Base-by-base conservation (phyloP, 2,888 invertebrate species). In the Tuta absoluta region DNA sequence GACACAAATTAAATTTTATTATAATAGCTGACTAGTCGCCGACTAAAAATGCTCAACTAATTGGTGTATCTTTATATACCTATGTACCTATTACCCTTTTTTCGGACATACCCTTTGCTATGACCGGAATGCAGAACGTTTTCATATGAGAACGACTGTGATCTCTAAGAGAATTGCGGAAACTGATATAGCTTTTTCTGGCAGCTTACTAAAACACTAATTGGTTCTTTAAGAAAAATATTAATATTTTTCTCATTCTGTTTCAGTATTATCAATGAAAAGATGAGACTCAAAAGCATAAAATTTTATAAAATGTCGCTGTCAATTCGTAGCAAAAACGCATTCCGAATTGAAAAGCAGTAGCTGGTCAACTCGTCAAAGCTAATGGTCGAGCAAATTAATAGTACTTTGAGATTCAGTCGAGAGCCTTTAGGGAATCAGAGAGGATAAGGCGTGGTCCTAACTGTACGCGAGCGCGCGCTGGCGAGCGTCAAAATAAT, bases 91-190 rank as follows among this genome's bases (percentile, higher is more conserved):
- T n/a, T n/a, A n/a, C 69, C 72, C 77, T 10, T 33, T 8, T 24
- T 80, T 78, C 79, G 82, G 77, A 79, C 77, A 77, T 80, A 86
- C 81, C 87, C 87, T 88, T 89, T 86, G 79, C 84, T 84, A 12
- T 33, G 24, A 17, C 59, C 33, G 17, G 23, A 59, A 17, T 59
- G 59, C 59, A 23, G 59, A n/a, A 23, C 57, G 38, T 45, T 60
- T 48, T 48, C n/a, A 60, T 65, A 64, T 62, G 41, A 62, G 41
- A 68, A 68, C 68, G 67, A 68, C 68, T 65, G 60, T 63, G 56
- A 64, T 60, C 65, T 67, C 68, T 66, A 63, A 14, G n/a, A 56
- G n/a, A 17, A 33, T 33, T 14, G 51, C 51, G 14, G 14, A 14
- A 23, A 11, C 23, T 23, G 51, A 53, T n/a, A 53, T 53, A 21